Base-by-base conservation (phyloP, 2,888 invertebrate species). In the Geophilus truncorum region DNA sequence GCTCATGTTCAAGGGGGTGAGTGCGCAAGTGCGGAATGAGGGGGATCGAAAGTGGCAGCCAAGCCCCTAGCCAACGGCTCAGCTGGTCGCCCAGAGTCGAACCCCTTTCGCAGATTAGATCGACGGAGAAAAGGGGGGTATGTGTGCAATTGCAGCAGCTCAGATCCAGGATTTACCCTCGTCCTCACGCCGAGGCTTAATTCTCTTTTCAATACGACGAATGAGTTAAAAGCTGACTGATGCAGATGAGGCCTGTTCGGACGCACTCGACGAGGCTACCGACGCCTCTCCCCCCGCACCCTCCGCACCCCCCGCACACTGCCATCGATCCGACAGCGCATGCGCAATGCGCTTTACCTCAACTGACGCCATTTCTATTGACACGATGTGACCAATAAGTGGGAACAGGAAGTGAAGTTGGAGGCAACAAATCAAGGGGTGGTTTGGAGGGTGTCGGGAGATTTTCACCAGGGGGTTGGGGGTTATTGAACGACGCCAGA, bases 41-140 rank as follows among this genome's bases (percentile, higher is more conserved):
- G 62, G 62, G 62, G 62, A 62, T 62, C 62, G 62, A 62, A 62
- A 62, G 62, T 62, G 62, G 62, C 62, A 62, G 62, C 62, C 62
- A 62, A 62, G 62, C 62, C 62, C 45, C 62, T 62, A 62, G 62
- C 62, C 62, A 62, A 40, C 25, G 78, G 40, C 78, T 78, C 78
- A 78, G 78, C 78, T 78, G 78, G 78, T 40, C 40, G 45, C 23
- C 45, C 62, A 62, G 62, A 23, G 15, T 28, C 78, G 78, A 34
- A 78, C 78, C 78, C 78, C 78, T 78, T 78, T 40, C 34, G 36
- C n/a, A 78, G 78, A 78, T 78, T 78, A 78, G 78, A 78, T 78
- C 78, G 34, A 62, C 62, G 62, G 62, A 23, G 62, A 12, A 57
- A 21, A 25, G 23, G 9, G 62, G 62, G 28, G 21, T 9, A 18